phyloP scores from a whole-genome alignment of 2,797 vertebrate species.

The Rhyacichthys aspro region DNA sequence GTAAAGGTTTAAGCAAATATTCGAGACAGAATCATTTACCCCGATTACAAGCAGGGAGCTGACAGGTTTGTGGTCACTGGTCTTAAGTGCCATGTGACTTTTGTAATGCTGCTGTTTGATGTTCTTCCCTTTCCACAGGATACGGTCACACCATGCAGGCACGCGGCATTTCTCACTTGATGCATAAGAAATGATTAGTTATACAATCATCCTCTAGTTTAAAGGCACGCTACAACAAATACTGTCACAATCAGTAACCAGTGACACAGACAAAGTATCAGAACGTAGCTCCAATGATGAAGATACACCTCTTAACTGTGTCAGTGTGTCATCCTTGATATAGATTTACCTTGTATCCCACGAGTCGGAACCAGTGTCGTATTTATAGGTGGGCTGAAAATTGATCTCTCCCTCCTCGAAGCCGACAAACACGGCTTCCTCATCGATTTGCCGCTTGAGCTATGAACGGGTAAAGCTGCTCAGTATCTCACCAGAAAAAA shows the following conservation, averaged over 20 bases:
- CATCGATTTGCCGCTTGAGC: conserved; percentile 92
- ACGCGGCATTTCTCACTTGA: conserved; percentile 93
- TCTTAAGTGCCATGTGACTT: conserved; percentile 93
- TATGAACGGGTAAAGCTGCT: conserved; percentile 57
- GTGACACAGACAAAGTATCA: conserved; percentile 12
- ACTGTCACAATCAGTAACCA: too few relatives aligned
- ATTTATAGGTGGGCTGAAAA: conserved; percentile 99
- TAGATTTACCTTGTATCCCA: conserved; percentile 94
- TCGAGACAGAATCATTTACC: conserved; percentile 72
- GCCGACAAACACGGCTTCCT: conserved; percentile 88
- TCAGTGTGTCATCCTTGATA: background rate
- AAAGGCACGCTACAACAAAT: too few relatives aligned
- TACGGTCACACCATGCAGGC: conserved; percentile 96
- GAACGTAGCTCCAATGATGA: background rate
- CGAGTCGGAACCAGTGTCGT: conserved; percentile 90
- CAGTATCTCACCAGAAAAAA: conserved; percentile 4
- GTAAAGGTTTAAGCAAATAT: background rate
- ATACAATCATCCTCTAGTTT: too few relatives aligned
- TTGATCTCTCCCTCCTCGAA: conserved; percentile 90
- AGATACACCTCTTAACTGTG: background rate
- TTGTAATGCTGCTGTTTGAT: conserved; percentile 87
- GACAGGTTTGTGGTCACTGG: conserved; percentile 98
- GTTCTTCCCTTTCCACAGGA: conserved; percentile 92
- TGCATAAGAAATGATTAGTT: conserved; percentile 3
- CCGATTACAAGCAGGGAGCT: conserved; percentile 88